Conservation (phyloP, 2,797 vertebrate genomes). For the Dromococcyx pavoninus region DNA sequence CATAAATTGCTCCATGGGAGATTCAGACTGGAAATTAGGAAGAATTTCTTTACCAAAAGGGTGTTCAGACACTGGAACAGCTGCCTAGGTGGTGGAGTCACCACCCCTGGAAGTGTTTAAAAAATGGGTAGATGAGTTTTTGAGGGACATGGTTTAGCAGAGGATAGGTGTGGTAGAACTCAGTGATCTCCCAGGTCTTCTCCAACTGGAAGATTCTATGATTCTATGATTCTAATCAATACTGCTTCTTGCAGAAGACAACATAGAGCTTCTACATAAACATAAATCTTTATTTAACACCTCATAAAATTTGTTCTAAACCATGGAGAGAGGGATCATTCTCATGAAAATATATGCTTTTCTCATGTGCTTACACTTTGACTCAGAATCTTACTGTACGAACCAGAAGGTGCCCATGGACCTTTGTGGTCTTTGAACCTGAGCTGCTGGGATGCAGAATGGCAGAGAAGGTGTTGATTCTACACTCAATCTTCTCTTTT, state of each 20-base stretch:
- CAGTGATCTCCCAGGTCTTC: too few relatives aligned
- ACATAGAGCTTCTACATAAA: neutral
- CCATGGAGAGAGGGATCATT: accelerated
- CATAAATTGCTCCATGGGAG: too few relatives aligned
- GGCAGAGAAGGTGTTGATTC: neutral
- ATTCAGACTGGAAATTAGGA: too few relatives aligned
- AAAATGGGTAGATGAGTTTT: too few relatives aligned
- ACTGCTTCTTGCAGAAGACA: neutral
- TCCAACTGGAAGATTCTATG: too few relatives aligned
- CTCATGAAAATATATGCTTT: neutral
- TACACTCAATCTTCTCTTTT: neutral
- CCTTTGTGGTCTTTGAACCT: neutral
- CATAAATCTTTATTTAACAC: neutral
- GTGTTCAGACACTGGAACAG: too few relatives aligned
- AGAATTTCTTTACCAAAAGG: too few relatives aligned
- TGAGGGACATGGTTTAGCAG: too few relatives aligned
- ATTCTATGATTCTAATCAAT: neutral
- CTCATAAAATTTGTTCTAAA: neutral
- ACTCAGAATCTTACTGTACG: neutral
- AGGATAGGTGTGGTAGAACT: too few relatives aligned
- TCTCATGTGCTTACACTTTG: neutral
- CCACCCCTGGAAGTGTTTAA: too few relatives aligned
- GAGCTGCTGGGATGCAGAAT: neutral
- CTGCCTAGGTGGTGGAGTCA: too few relatives aligned
- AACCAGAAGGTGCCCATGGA: neutral